Percentiles rank a stretch among this genome's conserved stretches.
Evolutionary conservation across 2,888 invertebrate species (phyloP).

Genomic region (Noctua comes): DNA sequence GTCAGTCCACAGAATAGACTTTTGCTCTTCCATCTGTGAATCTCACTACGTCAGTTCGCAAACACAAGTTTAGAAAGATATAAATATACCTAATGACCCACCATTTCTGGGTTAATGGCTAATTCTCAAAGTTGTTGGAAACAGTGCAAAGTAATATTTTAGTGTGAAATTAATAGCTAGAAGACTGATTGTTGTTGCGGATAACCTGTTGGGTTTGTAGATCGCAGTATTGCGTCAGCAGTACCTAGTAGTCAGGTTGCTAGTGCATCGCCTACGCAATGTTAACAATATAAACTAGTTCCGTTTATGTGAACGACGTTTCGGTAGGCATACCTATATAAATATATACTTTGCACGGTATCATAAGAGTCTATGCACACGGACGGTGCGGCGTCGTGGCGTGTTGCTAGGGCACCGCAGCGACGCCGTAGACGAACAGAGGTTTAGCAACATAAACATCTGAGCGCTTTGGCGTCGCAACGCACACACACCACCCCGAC

Average conservation of each 20-base stretch:
- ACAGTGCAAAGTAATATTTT: slow-evolving; percentile 15
- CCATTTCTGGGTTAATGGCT: slow-evolving; percentile 25
- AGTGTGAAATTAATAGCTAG: slow-evolving; percentile 24
- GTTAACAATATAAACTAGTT: slow-evolving; percentile 27
- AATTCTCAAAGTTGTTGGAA: slow-evolving; percentile 2
- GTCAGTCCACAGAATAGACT: no score
- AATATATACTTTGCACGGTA: no score
- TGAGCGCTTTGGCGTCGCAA: no score
- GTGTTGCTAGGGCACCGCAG: no score
- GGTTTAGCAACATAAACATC: no score
- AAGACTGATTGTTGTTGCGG: slow-evolving; percentile 9
- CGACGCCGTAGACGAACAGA: no score
- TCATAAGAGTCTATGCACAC: no score
- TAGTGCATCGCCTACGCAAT: slow-evolving; percentile 31
- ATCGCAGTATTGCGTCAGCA: slow-evolving; percentile 26
- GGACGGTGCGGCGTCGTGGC: no score
- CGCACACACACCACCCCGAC: no score
- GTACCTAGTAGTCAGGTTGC: slow-evolving; percentile 8
- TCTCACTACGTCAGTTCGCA: neutral
- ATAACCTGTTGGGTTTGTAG: slow-evolving; percentile 31
- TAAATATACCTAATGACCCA: neutral
- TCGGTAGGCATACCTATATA: neutral
- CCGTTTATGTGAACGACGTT: slow-evolving; percentile 12
- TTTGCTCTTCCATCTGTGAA: neutral
- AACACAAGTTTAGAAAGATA: neutral